Percentiles rank a stretch among this genome's conserved stretches.
Conservation (phyloP, 2,888 invertebrate genomes). For the Myopa testacea region DNA sequence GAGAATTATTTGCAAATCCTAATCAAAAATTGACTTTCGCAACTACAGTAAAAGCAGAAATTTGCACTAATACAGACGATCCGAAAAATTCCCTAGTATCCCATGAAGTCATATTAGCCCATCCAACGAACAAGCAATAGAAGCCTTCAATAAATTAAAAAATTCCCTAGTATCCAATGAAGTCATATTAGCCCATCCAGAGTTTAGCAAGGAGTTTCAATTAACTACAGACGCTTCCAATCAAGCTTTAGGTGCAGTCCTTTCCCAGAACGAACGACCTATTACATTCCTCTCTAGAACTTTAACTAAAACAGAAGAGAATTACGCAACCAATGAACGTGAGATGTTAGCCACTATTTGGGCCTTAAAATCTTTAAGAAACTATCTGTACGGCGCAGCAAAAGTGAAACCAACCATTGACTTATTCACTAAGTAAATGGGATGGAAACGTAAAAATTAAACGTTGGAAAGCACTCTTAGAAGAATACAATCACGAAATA, state of each 20-base stretch:
- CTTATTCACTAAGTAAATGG: background rate
- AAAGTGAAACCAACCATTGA: background rate
- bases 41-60: slow-evolving; percentile 28
- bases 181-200: background rate
- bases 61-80: slow-evolving; percentile 34
- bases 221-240: background rate
- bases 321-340: slow-evolving; percentile 7
- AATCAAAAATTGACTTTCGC: slow-evolving; percentile 21
- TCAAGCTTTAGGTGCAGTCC: background rate
- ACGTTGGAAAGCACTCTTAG: slow-evolving; percentile 17
- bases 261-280: background rate
- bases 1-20: slow-evolving; percentile 7
- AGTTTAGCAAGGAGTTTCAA: slow-evolving; percentile 3
- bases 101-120: too few relatives aligned
- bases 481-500: slow-evolving; percentile 17
- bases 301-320: background rate
- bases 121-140: background rate
- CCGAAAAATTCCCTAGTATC: too few relatives aligned
- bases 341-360: background rate
- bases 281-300: background rate
- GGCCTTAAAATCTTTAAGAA: background rate
- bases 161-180: background rate
- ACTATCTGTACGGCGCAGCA: background rate
- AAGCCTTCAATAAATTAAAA: background rate
- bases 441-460: slow-evolving; percentile 11